Base-by-base conservation (phyloP, 2,888 invertebrate species). In the Phania funesta region DNA sequence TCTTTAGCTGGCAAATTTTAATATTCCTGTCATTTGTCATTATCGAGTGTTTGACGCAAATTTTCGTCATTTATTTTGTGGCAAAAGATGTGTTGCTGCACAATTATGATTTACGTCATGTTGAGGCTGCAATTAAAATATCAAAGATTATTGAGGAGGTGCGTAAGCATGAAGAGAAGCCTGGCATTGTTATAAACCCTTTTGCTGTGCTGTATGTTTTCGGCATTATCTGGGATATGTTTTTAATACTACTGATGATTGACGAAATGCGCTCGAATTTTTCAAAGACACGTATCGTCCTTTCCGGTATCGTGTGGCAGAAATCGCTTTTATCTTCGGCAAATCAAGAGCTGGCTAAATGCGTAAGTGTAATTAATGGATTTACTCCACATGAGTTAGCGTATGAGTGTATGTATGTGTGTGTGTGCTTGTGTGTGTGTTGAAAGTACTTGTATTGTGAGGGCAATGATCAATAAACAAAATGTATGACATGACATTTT, bases 61-160 rank as follows among this genome's bases (percentile, higher is more conserved):
- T 81, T 16, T 90, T 89, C 71, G 77, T 89, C 52, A 54, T 80
- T 2, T 90, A 89, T 80, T 90, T 87, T 60, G 83, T 86, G 56
- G 73, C 64, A 3, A 50, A 50, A 3, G 52, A 64, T 16, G 9
- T 60, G n/a, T 54, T 52, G 9, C 83, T 70, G 56, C 86, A 85
- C 44, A 60, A 56, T 0, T 8, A 58, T 41, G 11, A 44, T 11
- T 11, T 35, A 44, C n/a, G 35, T 38, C n/a, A 38, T 38, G 35
- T 1, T 32, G 7, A 1, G 11, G 32, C 11, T 11, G 11, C 9
- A 32, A 11, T 8, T 32, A 9, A 32, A 7, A 5, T 13, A 35
- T 1, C 35, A 11, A 13, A 9, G 9, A 35, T 11, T 11, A n/a
- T n/a, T n/a, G n/a, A n/a, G 11, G 1, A 35, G 3, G n/a, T 38